These are phyloP conservation scores for Chionis minor DNA, from an alignment of 2,113 vertebrate species.

Conservation along the genomic window DNA sequence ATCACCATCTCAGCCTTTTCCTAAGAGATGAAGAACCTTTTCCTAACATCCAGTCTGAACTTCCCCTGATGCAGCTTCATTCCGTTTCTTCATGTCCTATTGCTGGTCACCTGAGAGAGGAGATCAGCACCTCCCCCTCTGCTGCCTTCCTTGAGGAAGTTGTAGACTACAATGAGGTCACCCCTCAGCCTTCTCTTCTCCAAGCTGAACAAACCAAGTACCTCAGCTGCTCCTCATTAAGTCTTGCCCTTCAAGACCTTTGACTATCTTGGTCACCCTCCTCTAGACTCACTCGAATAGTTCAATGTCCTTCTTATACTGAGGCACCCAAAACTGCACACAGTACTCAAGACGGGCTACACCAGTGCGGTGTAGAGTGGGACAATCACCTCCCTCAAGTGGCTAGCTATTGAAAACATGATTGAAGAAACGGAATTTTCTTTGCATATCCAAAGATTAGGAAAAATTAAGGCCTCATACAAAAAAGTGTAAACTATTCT, in stretches of 20 bases:
- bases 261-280: background rate
- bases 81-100: background rate
- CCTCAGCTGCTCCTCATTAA: background rate
- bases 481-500: background rate
- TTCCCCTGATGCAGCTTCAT: background rate
- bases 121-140: background rate
- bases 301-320: background rate
- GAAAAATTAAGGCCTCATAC: background rate
- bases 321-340: background rate
- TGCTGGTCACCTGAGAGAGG: background rate
- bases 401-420: background rate
- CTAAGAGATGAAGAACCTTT: background rate
- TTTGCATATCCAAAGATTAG: background rate
- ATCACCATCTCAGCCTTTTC: background rate
- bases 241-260: background rate
- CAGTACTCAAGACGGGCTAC: accelerated
- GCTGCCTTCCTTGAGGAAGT: background rate
- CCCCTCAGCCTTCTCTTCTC: background rate
- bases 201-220: background rate
- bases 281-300: background rate
- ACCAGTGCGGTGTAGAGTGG: background rate
- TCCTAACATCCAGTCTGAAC: background rate
- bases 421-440: background rate
- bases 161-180: background rate
- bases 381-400: background rate